Base-by-base conservation (phyloP, 1,140 invertebrate species). In the Drosophila hydei region DNA sequence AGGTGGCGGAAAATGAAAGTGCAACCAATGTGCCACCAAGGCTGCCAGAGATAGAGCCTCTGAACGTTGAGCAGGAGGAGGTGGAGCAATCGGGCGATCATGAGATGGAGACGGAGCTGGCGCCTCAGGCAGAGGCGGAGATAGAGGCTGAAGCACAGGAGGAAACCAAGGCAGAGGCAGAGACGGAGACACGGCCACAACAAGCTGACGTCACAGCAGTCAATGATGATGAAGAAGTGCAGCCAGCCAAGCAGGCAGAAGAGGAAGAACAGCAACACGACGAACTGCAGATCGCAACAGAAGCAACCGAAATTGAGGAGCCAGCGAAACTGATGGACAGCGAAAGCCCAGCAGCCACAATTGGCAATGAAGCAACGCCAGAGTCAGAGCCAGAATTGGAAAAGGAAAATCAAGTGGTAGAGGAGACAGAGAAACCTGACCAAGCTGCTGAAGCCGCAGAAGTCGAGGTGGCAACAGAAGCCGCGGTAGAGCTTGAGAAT, bases 1-100 rank as follows among this genome's bases (percentile, higher is more conserved):
- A 63, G 19, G 30, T 59, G 51, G 59, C 52, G 11, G 84, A 83
- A 87, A 87, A 19, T 50, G 83, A 87, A 89, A 87, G 83, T 87
- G 83, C 78, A 68, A 83, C 83, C 33, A 80, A 85, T 68, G 58
- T 58, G 19, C 14, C 64, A 18, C 50, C 27, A 43, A 43, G 55
- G 38, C 36, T 56, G 11, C 54, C 12, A 23, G 21, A 48, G 23
- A 3, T 4, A 12, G 9, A 25, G 45, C 18, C 42, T 4, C n/a
- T 25, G 21, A n/a, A 48, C 12, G 69, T 70, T 19, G 60, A 61
- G 36, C 63, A 65, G 43, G 71, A 64, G 42, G 70, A 61, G 70
- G 38, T 51, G 63, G 70, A 72, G 12, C 70, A 68, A 23, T 87
- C 81, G 40, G 81, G 81, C 23, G 81, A 85, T 75, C 74, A 87